Percentiles rank a stretch among this genome's conserved stretches.
Evolutionary conservation across 2,888 invertebrate species (phyloP).

Genomic region (Xanthorhoe designata): DNA sequence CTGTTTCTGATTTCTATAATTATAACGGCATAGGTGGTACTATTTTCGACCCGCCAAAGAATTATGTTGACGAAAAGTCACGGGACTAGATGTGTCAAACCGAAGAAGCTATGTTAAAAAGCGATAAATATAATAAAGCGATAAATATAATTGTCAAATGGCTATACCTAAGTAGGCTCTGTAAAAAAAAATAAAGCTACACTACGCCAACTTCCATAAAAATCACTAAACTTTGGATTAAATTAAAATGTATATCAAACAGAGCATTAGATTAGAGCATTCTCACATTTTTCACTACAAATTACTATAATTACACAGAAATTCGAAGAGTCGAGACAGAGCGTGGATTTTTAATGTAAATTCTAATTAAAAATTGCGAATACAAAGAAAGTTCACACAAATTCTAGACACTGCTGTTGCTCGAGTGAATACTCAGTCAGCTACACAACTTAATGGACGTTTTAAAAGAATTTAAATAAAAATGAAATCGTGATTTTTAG

Average conservation of each 20-base stretch:
- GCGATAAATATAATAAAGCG: too few relatives aligned
- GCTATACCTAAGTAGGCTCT: too few relatives aligned
- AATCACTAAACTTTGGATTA: slow-evolving; percentile 25
- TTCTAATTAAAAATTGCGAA: slow-evolving; percentile 25
- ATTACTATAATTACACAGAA: slow-evolving; percentile 27
- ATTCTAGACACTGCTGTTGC: slow-evolving; percentile 10
- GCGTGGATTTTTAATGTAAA: slow-evolving; percentile 27
- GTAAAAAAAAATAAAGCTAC: background rate
- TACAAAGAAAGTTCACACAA: slow-evolving; percentile 22
- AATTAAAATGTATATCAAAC: slow-evolving; percentile 15
- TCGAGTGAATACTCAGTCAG: slow-evolving; percentile 2
- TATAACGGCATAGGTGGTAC: too few relatives aligned
- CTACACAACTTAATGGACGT: background rate
- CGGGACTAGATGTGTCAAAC: too few relatives aligned
- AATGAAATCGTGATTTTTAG: too few relatives aligned
- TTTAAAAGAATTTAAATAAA: background rate
- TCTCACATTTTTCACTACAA: slow-evolving; percentile 14
- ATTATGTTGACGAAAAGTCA: too few relatives aligned
- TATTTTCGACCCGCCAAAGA: too few relatives aligned
- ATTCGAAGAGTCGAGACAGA: slow-evolving; percentile 15
- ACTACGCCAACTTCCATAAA: background rate
- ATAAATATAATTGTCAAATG: too few relatives aligned
- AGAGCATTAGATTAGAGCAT: too few relatives aligned
- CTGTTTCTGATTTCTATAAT: background rate
- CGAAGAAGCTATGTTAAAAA: too few relatives aligned